Evolutionary conservation across 2,113 vertebrate species (phyloP), one percentile per base, ranked within the genome.

Genomic region (Phrynocephalus versicolor): DNA sequence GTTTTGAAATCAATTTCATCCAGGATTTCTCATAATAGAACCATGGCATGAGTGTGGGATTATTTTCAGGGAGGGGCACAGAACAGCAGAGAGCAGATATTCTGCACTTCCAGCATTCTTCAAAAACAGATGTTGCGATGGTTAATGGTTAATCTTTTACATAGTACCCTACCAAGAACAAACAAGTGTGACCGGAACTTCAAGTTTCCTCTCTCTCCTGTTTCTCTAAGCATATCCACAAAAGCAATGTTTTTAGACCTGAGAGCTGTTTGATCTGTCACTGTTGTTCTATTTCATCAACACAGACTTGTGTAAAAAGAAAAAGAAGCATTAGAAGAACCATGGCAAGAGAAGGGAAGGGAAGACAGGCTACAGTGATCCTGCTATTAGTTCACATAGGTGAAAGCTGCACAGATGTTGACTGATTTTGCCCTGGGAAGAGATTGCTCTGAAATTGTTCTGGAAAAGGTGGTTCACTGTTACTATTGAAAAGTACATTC

Each of bases 91-190:
- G 12, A 18, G 21, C 9, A 60, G 16, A 10, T n/a, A 14, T 55
- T 16, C 41, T 37, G 30, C 33, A 60, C 69, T 35, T 72, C 13
- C 18, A n/a, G 1, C 9, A 14, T 16, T 57, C 69, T 13, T 77
- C 62, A 7, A 77, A 77, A 67, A 69, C 73, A 67, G 16, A 69
- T 57, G 16, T 23, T 23, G 3, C 25, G 27, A 45, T 33, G 37
- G 76, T 41, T 79, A 72, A 85, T 78, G 18, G 71, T 85, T 72
- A 72, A 62, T 67, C 21, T 58, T 77, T 33, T 35, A n/a, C 41
- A 77, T 77, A n/a, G 33, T 37, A 37, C 8, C 12, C 2, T 35
- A 25, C 57, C 60, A 35, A 70, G 27, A 79, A 33, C 65, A 64
- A 64, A 64, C 57, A 64, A 57, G 58, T 18, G 45, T 51, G 45